Evolutionary conservation across 2,888 invertebrate species (phyloP).

Genomic region (Myathropa florea): DNA sequence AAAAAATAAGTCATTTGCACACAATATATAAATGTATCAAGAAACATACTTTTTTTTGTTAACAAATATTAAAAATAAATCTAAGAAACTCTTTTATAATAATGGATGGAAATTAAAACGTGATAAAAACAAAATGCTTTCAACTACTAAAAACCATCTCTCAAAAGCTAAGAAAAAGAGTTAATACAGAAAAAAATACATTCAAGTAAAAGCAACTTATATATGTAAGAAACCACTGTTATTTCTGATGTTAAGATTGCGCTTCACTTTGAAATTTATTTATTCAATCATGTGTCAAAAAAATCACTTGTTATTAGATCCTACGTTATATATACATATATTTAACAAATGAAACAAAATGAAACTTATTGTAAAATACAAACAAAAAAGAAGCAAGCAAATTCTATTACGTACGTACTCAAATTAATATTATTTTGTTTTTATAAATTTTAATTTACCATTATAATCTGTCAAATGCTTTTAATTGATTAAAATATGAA

Average conservation of each 20-base stretch:
- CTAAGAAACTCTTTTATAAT: background rate
- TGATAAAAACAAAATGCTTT: constrained; percentile 22
- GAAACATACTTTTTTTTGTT: constrained; percentile 15
- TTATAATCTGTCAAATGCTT: constrained; percentile 53
- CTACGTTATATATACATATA: constrained; percentile 37
- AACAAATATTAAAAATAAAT: background rate
- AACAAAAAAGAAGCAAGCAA: constrained; percentile 7
- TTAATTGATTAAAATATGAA: constrained; percentile 14
- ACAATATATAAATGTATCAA: constrained; percentile 19
- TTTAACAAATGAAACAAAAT: constrained; percentile 12
- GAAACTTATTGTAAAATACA: constrained; percentile 44
- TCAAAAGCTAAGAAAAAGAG: constrained; percentile 14
- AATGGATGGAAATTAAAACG: background rate
- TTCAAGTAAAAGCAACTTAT: background rate
- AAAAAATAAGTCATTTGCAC: constrained; percentile 30
- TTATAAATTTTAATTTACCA: constrained; percentile 21
- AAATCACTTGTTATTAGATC: constrained; percentile 57
- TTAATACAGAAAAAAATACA: background rate
- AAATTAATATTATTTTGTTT: constrained; percentile 45
- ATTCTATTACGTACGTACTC: constrained; percentile 39
- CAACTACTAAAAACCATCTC: constrained; percentile 10
- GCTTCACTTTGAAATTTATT: constrained; percentile 35
- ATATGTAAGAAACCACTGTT: background rate
- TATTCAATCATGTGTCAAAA: constrained; percentile 63
- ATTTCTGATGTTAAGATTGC: constrained; percentile 28